phyloP scores from a whole-genome alignment of 2,797 vertebrate species.

The Rhyacichthys aspro region DNA sequence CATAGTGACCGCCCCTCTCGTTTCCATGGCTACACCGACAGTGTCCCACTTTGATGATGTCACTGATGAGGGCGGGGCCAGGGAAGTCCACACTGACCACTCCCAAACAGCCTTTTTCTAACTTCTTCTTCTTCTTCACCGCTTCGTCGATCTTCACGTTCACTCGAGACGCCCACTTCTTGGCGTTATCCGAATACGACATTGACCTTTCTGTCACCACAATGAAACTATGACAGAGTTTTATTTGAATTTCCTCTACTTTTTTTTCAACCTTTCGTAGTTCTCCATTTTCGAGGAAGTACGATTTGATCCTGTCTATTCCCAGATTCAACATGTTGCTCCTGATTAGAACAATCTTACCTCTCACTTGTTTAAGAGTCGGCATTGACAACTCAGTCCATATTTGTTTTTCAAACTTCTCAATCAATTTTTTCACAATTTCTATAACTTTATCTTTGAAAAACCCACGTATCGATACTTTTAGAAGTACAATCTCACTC shows the following conservation, averaged over 20 bases:
- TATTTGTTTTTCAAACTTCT: slow-evolving; percentile 7
- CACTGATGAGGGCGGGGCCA: slow-evolving; percentile 37
- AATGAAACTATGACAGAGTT: slow-evolving; percentile 37
- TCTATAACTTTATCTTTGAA: fast-evolving
- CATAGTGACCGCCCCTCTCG: neutral
- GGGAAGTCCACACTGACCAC: slow-evolving; percentile 55
- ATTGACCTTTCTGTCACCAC: slow-evolving; percentile 31
- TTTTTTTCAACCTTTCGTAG: slow-evolving; percentile 18
- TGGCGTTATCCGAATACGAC: fast-evolving
- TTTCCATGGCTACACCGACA: slow-evolving; percentile 38
- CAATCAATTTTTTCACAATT: slow-evolving; percentile 12
- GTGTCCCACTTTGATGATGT: slow-evolving; percentile 32
- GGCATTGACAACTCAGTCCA: slow-evolving; percentile 40
- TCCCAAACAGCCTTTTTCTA: slow-evolving; percentile 44
- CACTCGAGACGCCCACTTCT: neutral
- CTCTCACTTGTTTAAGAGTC: slow-evolving; percentile 45
- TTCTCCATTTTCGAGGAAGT: slow-evolving; percentile 21
- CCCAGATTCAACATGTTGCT: slow-evolving; percentile 20
- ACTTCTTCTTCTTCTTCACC: slow-evolving; percentile 4
- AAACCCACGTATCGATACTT: slow-evolving; percentile 28
- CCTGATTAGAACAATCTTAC: slow-evolving; percentile 58
- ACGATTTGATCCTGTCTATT: slow-evolving; percentile 11
- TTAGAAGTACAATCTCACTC: slow-evolving; percentile 59
- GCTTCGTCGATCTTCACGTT: slow-evolving; percentile 34
- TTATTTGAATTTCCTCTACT: neutral